Evolutionary conservation across 2,888 invertebrate genomes (phyloP).

Genomic region (Nymphalis c-album): DNA sequence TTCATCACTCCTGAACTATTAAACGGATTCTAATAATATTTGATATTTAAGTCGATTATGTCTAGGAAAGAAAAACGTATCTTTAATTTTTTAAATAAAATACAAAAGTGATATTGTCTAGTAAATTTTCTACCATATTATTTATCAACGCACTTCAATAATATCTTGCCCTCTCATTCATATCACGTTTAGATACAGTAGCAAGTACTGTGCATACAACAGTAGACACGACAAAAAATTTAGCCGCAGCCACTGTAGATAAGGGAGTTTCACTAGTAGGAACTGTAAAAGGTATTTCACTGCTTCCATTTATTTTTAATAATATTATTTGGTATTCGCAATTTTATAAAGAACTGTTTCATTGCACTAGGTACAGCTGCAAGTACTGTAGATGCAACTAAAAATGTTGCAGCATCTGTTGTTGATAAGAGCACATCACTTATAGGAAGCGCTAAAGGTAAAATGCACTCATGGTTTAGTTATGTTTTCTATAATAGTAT

Average conservation of each 20-base stretch:
- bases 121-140: background rate
- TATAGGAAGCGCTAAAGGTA: conserved; percentile 41
- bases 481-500: background rate
- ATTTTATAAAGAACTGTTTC: background rate
- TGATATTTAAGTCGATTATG: too few relatives aligned
- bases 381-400: conserved; percentile 58
- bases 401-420: conserved; percentile 52
- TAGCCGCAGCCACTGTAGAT: conserved; percentile 47
- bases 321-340: background rate
- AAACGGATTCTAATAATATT: too few relatives aligned
- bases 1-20: too few relatives aligned
- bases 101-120: too few relatives aligned
- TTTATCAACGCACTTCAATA: background rate
- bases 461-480: background rate
- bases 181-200: conserved; percentile 50
- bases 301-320: background rate
- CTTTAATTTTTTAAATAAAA: too few relatives aligned
- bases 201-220: conserved; percentile 44
- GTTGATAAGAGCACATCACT: conserved; percentile 53
- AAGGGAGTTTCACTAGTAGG: conserved; percentile 52
- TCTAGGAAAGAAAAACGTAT: too few relatives aligned
- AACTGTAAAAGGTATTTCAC: conserved; percentile 43
- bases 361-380: conserved; percentile 54
- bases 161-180: background rate
- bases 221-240: conserved; percentile 49